Evolutionary conservation across 2,113 vertebrate genomes (phyloP).

Genomic region (Gavialis gangeticus): DNA sequence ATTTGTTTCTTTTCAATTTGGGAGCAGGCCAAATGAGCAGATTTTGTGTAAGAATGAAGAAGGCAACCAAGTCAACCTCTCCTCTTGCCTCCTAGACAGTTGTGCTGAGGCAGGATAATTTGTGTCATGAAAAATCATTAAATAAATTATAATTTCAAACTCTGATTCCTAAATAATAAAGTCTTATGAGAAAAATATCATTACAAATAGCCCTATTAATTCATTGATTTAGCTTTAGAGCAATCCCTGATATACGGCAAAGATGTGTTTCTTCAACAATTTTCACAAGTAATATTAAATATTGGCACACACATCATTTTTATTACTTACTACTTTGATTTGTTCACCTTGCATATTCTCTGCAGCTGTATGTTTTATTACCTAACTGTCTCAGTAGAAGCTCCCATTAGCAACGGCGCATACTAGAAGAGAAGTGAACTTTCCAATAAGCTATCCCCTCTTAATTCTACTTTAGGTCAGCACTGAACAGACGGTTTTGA

Average conservation of each 20-base stretch:
- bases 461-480: constrained; percentile 31
- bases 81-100: constrained; percentile 67
- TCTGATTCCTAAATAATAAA: constrained; percentile 68
- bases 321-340: constrained; percentile 59
- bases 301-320: constrained; percentile 62
- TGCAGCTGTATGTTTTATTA: constrained; percentile 50
- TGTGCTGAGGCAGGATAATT: constrained; percentile 68
- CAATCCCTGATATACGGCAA: constrained; percentile 25
- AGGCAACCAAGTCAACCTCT: constrained; percentile 52
- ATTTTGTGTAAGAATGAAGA: constrained; percentile 76
- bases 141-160: constrained; percentile 55
- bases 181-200: constrained; percentile 44
- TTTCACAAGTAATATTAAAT: constrained; percentile 66
- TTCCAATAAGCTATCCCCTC: constrained; percentile 38
- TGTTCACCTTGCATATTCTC: constrained; percentile 26
- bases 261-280: constrained; percentile 50
- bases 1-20: constrained; percentile 73
- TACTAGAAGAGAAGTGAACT: constrained; percentile 19
- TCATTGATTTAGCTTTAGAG: constrained; percentile 17
- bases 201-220: constrained; percentile 63
- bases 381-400: constrained; percentile 41
- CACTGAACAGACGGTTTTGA: constrained; percentile 14
- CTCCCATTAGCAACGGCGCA: constrained; percentile 9
- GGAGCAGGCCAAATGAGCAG: constrained; percentile 60
- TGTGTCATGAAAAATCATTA: constrained; percentile 69